Evolutionary conservation across 1,140 invertebrate species (phyloP).

Genomic region (Pararge aegeria): DNA sequence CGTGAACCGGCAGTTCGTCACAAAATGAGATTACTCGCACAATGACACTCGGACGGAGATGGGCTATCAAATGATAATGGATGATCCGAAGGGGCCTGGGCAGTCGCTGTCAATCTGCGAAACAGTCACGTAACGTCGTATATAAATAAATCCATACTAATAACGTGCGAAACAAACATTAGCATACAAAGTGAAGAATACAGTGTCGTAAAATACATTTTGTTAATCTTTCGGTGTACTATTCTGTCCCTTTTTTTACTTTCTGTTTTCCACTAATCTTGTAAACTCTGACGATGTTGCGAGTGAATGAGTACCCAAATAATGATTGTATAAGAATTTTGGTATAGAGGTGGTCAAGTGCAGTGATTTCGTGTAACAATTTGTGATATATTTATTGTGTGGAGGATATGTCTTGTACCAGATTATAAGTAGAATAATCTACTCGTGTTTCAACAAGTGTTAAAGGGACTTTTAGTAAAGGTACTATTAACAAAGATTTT

Average conservation of each 20-base stretch:
- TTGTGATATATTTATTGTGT: not conserved
- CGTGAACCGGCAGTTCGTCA: conserved; percentile 44
- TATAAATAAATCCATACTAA: not conserved
- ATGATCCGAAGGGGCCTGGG: conserved; percentile 63
- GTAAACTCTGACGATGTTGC: not conserved
- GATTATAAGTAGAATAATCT: not conserved
- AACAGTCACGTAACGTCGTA: conserved; percentile 21
- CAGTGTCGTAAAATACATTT: not conserved
- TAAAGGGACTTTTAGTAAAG: too few species aligned
- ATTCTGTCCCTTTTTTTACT: not conserved
- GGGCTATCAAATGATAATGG: conserved; percentile 70
- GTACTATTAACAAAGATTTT: too few species aligned
- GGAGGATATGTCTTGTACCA: not conserved
- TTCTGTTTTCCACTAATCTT: too few species aligned
- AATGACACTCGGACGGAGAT: conserved; percentile 69
- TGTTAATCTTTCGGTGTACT: too few species aligned
- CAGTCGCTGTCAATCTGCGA: conserved; percentile 57
- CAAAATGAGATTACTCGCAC: conserved; percentile 54
- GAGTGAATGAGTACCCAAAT: not conserved
- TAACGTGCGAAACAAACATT: not conserved
- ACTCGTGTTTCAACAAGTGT: not conserved
- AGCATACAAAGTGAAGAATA: not conserved
- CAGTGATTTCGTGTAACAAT: not conserved
- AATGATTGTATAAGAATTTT: not conserved
- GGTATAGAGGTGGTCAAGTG: not conserved